A percentile compares a stretch with the other conserved stretches of the same genome.
phyloP scores from a whole-genome alignment of 2,888 invertebrate genomes.

The Cetonia aurata region DNA sequence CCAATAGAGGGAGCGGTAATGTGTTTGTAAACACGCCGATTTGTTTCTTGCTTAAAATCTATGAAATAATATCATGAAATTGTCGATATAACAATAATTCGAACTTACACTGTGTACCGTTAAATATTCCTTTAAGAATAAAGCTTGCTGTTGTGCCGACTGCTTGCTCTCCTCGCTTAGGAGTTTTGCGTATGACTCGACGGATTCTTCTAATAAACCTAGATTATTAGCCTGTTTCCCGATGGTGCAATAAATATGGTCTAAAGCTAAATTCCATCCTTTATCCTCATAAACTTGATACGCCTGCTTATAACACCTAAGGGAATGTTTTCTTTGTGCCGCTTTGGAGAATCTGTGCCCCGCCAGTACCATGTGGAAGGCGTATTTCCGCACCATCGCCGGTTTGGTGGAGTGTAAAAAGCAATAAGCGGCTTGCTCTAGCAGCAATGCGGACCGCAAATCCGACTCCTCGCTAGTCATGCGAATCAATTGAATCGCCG shows the following conservation, averaged over 20 bases:
- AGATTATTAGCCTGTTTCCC: slow-evolving; percentile 90
- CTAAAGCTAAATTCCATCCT: slow-evolving; percentile 93
- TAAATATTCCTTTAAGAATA: slow-evolving; percentile 90
- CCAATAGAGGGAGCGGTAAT: slow-evolving; percentile 82
- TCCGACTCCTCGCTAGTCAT: slow-evolving; percentile 99
- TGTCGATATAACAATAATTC: not conserved
- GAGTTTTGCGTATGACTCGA: slow-evolving; percentile 83
- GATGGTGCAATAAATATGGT: slow-evolving; percentile 95
- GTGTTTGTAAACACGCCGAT: slow-evolving; percentile 62
- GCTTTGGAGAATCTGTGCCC: slow-evolving; percentile 96
- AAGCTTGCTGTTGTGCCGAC: slow-evolving; percentile 79
- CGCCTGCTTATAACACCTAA: slow-evolving; percentile 93
- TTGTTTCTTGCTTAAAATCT: slow-evolving; percentile 49
- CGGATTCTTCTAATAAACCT: slow-evolving; percentile 78
- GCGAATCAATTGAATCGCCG: slow-evolving; percentile 94
- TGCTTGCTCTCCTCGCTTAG: slow-evolving; percentile 79
- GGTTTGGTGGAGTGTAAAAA: slow-evolving; percentile 79
- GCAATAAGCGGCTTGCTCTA: slow-evolving; percentile 96
- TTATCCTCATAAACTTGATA: slow-evolving; percentile 80
- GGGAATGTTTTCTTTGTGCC: slow-evolving; percentile 91
- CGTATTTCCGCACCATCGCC: slow-evolving; percentile 90
- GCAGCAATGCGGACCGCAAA: slow-evolving; percentile 89
- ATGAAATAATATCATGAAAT: slow-evolving; percentile 8
- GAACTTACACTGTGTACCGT: slow-evolving; percentile 81
- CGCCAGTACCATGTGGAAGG: slow-evolving; percentile 96